Evolutionary conservation across 53 echinoderm and acorn worm genomes (phyloP), one percentile per base, ranked within the genome.

Genomic region (Arbacia lixula): DNA sequence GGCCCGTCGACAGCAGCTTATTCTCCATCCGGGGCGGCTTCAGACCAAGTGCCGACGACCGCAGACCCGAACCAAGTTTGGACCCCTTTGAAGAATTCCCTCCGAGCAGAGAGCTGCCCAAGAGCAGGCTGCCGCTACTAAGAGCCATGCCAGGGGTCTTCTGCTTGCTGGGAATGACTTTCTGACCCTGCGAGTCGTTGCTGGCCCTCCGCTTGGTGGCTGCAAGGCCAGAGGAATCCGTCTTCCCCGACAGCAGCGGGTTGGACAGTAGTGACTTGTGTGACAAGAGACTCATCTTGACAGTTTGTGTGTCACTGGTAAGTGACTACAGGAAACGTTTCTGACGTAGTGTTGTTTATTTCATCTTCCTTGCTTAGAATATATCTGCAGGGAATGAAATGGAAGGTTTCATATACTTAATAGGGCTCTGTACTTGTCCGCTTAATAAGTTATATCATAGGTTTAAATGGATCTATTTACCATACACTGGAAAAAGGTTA

Each of bases 281-380:
- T 31, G 28, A 31, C 5, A 30, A 31, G 43, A 63, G 62, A 81
- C 82, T 81, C 82, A 81, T 81, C 60, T 81, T 78, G 58, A 66
- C 66, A 66, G n/a, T 10, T 16, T 3, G 38, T 20, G 21, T 10
- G 38, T 37, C 8, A 20, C 22, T 36, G 2, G 36, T 22, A 36
- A 36, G 11, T 37, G 6, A 66, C 20, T 66, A 37, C 6, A 66
- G n/a, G n/a, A n/a, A n/a, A n/a, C n/a, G n/a, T n/a, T n/a, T n/a
- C n/a, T n/a, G n/a, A n/a, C n/a, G n/a, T n/a, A n/a, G n/a, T n/a
- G n/a, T n/a, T n/a, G n/a, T n/a, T n/a, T n/a, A n/a, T n/a, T n/a
- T n/a, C n/a, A n/a, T n/a, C n/a, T n/a, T n/a, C n/a, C n/a, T n/a
- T n/a, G n/a, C n/a, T n/a, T n/a, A n/a, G n/a, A n/a, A n/a, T n/a